phyloP scores from a whole-genome alignment of 2,797 vertebrate genomes.

The Centropyge bicolor region DNA sequence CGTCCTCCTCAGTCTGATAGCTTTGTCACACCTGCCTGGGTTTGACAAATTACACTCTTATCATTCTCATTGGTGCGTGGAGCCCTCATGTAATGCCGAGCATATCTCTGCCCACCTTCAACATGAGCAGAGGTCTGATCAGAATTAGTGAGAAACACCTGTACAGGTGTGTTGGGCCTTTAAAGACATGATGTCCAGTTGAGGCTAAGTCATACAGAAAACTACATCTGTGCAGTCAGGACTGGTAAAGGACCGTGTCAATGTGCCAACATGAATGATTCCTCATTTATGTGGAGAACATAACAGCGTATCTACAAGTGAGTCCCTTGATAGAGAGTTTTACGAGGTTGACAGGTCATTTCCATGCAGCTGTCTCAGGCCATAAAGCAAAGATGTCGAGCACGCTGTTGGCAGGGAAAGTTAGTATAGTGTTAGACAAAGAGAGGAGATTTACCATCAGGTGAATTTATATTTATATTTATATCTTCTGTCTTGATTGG shows the following conservation, averaged over 20 bases:
- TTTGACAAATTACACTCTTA: not conserved
- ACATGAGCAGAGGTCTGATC: not conserved
- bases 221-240: not conserved
- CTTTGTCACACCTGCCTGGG: not conserved
- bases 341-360: constrained; percentile 66
- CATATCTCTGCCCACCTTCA: not conserved
- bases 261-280: constrained; percentile 25
- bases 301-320: constrained; percentile 28
- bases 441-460: constrained; percentile 24
- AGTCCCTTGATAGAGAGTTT: constrained; percentile 56
- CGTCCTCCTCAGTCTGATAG: not conserved
- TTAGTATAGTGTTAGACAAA: constrained; percentile 38
- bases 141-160: not conserved
- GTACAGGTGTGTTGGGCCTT: no score
- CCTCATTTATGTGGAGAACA: constrained; percentile 45
- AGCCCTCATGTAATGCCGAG: not conserved
- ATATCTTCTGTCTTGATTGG: constrained; percentile 11
- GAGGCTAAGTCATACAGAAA: no score
- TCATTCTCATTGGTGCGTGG: not conserved
- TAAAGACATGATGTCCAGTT: no score
- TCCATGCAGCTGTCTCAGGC: constrained; percentile 63
- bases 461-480: constrained; percentile 2
- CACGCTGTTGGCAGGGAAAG: constrained; percentile 40
- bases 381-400: constrained; percentile 64
- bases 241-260: not conserved